Conservation (phyloP, 2,797 vertebrate species). For the Xenopus petersii region DNA sequence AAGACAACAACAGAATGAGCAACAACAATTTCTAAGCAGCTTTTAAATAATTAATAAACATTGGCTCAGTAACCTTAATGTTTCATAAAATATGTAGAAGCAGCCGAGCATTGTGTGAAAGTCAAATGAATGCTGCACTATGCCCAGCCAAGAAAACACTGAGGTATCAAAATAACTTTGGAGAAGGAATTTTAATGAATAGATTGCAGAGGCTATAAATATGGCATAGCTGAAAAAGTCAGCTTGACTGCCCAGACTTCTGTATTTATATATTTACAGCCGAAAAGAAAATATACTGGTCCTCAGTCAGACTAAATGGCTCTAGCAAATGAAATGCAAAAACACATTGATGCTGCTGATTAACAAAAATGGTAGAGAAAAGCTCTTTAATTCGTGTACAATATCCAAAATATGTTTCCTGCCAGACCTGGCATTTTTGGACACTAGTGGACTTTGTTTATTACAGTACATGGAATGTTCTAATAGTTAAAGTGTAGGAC, state of each 20-base stretch:
- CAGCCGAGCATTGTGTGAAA: constrained; percentile 3
- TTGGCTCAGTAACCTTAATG: constrained; percentile 26
- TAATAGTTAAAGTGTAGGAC: no score
- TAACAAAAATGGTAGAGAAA: neutral
- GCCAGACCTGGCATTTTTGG: no score
- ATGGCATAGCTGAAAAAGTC: constrained; percentile 38
- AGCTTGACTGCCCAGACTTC: constrained; percentile 43
- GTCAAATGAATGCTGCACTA: neutral
- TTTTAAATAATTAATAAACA: constrained; percentile 33
- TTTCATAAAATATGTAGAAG: constrained; percentile 47
- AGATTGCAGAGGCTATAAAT: constrained; percentile 52
- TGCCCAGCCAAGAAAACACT: constrained; percentile 3
- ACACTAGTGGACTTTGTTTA: no score
- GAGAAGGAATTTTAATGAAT: constrained; percentile 52
- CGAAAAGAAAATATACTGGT: neutral
- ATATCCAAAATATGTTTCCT: neutral
- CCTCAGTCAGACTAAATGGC: neutral
- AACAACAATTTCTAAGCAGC: constrained; percentile 20
- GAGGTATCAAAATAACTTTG: constrained; percentile 44
- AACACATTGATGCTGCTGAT: neutral
- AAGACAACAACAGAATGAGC: constrained; percentile 20
- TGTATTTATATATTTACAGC: constrained; percentile 23
- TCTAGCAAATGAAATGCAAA: no score
- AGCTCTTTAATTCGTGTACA: neutral
- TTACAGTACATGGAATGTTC: no score